These are phyloP conservation scores for Muscicapa striata DNA, from an alignment of 2,797 vertebrate species.

Conservation along the genomic window DNA sequence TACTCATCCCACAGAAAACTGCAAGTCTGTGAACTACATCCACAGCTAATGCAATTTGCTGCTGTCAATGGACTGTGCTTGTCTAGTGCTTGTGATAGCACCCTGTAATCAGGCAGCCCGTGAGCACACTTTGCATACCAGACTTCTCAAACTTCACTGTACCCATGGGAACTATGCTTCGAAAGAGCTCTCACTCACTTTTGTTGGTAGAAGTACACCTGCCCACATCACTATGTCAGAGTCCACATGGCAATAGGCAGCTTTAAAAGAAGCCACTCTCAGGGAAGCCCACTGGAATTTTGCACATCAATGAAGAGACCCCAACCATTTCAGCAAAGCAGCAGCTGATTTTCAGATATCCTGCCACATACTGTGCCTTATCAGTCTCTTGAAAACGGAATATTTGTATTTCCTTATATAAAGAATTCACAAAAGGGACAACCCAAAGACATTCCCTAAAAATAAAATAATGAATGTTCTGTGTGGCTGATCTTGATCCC, in stretches of 20 bases:
- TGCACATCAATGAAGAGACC: background rate
- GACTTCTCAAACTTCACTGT: background rate
- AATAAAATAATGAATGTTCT: background rate
- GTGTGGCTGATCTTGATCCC: background rate
- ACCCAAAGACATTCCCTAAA: background rate
- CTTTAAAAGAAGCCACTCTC: background rate
- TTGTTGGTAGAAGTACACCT: background rate
- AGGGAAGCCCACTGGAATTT: background rate
- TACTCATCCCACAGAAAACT: conserved; percentile 33
- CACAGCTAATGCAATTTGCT: background rate
- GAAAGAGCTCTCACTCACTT: background rate
- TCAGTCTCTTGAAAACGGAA: background rate
- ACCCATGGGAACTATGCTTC: background rate
- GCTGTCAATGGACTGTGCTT: background rate
- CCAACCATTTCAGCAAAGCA: background rate
- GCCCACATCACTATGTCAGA: background rate
- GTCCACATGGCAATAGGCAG: background rate
- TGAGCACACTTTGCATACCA: background rate
- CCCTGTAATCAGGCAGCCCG: background rate
- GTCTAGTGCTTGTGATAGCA: background rate
- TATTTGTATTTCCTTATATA: background rate
- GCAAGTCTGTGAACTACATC: background rate
- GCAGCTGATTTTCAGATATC: background rate
- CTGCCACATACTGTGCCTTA: background rate
- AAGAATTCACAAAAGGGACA: background rate